Percentiles rank a stretch among this genome's conserved stretches.
These are phyloP conservation scores for Agapornis canus DNA, from an alignment of 2,797 vertebrate genomes.

Conservation along the genomic window DNA sequence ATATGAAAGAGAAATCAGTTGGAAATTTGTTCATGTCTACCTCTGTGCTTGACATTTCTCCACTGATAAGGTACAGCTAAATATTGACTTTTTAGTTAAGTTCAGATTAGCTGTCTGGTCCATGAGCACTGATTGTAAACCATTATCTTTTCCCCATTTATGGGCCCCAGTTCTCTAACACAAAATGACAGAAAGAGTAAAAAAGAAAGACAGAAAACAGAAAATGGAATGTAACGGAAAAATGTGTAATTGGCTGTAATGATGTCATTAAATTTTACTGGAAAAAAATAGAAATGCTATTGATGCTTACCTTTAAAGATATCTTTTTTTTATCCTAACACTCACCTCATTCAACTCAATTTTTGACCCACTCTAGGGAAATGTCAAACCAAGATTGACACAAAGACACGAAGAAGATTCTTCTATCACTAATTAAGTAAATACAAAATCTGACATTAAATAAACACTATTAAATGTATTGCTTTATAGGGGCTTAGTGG, in stretches of 20 bases:
- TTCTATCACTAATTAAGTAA: background rate
- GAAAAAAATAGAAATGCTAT: constrained; percentile 1
- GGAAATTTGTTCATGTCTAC: constrained; percentile 72
- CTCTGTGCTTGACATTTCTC: constrained; percentile 76
- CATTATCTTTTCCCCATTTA: constrained; percentile 66
- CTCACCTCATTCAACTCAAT: background rate
- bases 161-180: background rate
- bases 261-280: constrained; percentile 2
- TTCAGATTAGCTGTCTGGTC: constrained; percentile 71
- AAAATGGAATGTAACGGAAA: background rate
- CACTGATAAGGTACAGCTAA: constrained; percentile 74
- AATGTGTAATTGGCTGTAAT: background rate
- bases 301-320: constrained; percentile 3
- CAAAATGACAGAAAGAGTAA: background rate
- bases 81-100: constrained; percentile 77
- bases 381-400: background rate
- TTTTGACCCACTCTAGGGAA: constrained; percentile 37
- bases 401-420: background rate
- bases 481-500: background rate
- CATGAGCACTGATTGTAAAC: constrained; percentile 47
- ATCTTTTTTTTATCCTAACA: background rate
- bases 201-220: background rate
- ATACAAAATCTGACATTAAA: background rate
- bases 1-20: constrained; percentile 63
- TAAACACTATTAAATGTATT: background rate